phyloP scores from a whole-genome alignment of 1,140 invertebrate genomes.

The Macrotrachela quadricornifera region DNA sequence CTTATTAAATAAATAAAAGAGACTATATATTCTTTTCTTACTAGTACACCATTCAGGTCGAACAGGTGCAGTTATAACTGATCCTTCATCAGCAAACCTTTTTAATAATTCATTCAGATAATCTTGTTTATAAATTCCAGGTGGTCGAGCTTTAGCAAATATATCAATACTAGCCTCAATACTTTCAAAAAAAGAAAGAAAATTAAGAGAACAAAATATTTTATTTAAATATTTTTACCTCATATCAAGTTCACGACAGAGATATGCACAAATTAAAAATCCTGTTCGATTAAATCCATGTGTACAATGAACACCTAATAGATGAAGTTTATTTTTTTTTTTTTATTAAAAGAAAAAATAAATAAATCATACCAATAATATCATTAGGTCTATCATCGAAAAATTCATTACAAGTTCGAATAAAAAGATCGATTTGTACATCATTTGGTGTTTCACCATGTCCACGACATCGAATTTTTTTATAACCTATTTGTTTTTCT shows the following conservation, averaged over 20 bases:
- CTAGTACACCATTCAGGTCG: no score
- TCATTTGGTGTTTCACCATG: conserved; percentile 32
- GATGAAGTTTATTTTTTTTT: conserved; percentile 46
- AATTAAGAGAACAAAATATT: no score
- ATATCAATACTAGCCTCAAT: conserved; percentile 47
- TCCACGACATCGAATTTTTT: conserved; percentile 7
- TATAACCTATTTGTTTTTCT: conserved; percentile 13
- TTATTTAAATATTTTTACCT: no score
- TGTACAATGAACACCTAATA: conserved; percentile 70
- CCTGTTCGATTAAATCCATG: conserved; percentile 95
- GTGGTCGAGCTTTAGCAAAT: conserved; percentile 36
- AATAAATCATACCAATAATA: conserved; percentile 25
- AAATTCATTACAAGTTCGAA: conserved; percentile 52
- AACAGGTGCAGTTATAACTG: no score
- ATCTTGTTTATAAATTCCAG: conserved; percentile 47
- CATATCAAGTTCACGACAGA: conserved; percentile 50
- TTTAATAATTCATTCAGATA: conserved; percentile 38
- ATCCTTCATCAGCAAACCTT: no score
- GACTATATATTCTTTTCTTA: no score
- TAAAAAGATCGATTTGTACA: conserved; percentile 56
- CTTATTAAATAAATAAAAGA: no score
- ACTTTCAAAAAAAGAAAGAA: no score
- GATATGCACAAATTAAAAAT: conserved; percentile 70
- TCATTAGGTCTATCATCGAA: conserved; percentile 52
- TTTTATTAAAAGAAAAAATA: no score